phyloP scores from a whole-genome alignment of 2,888 invertebrate genomes.

The Teinopalpus imperialis region DNA sequence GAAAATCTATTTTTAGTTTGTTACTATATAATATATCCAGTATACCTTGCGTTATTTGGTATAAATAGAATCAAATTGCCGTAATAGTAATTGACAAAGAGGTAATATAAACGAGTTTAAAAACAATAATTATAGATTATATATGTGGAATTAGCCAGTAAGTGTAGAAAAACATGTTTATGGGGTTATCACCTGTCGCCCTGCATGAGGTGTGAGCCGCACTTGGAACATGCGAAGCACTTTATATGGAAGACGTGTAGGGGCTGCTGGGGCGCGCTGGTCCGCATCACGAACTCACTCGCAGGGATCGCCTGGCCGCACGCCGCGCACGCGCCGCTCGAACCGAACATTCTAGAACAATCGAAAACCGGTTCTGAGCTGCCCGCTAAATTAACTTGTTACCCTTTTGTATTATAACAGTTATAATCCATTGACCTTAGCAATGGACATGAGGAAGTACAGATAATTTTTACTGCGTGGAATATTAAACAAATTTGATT shows the following conservation, averaged over 20 bases:
- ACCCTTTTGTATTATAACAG: constrained; percentile 23
- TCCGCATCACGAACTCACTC: constrained; percentile 96
- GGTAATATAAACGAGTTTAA: too few species aligned
- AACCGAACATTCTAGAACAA: constrained; percentile 93
- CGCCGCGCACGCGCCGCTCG: constrained; percentile 93
- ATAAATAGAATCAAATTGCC: too few species aligned
- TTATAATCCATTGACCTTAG: constrained; percentile 21
- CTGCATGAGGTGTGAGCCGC: constrained; percentile 92
- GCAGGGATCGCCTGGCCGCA: constrained; percentile 96
- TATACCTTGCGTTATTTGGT: too few species aligned
- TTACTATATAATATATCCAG: too few species aligned
- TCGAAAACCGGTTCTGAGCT: constrained; percentile 27
- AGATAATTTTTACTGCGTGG: too few species aligned
- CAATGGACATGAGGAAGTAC: constrained; percentile 11
- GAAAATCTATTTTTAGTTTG: too few species aligned
- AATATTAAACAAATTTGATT: constrained; percentile 19
- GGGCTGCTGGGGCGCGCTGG: constrained; percentile 83
- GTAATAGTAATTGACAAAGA: too few species aligned
- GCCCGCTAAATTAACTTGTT: constrained; percentile 21
- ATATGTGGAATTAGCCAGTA: too few species aligned
- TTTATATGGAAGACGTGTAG: constrained; percentile 95
- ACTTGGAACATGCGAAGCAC: constrained; percentile 97
- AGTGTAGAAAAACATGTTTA: too few species aligned
- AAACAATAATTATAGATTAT: too few species aligned
- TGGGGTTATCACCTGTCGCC: constrained; percentile 89